Base-by-base conservation (phyloP, 2,113 vertebrate genomes). In the Synchiropus splendidus region DNA sequence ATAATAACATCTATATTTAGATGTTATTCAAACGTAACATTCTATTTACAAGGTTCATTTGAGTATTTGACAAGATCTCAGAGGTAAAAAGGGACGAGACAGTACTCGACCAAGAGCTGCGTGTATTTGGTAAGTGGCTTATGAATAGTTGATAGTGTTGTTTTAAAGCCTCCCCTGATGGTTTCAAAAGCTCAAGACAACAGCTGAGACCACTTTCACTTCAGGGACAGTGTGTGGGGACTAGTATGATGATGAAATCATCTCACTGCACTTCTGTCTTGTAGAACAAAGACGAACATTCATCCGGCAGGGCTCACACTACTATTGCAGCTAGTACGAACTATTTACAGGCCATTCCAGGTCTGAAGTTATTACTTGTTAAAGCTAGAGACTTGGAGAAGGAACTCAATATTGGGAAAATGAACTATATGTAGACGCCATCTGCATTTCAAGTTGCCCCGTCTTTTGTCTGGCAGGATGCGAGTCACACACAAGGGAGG, bases 371-470 rank as follows among this genome's bases (percentile, higher is more conserved):
- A 15, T 12, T 44, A 37, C 15, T 53, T 27, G 27, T 38, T 31
- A 14, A 21, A 18, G 30, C 31, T 35, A 21, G 12, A 21, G 21
- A 16, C 36, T 48, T 33, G 47, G 49, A 49, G 9, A 16, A 32
- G 51, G 45, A 53, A 56, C 61, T 54, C 45, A 61, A 69, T 39
- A 34, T 15, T 60, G 67, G 49, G 47, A 46, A 37, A 31, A 47
- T 32, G 40, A 13, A 16, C 18, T 16, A n/a, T 27, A 12, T 10
- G 9, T 17, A 45, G 15, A 34, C 14, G 37, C 31, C 36, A 18
- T 55, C 38, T 49, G 13, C 13, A 39, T 2, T 16, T 30, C 13
- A 30, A 12, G 11, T 35, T 35, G 30, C n/a, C 18, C 10, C 16
- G 10, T 39, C 27, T 48, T 42, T 31, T 58, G 34, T 53, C 40